These are phyloP conservation scores for Ptilorrhoa leucosticta DNA, from an alignment of 2,113 vertebrate genomes.

Conservation along the genomic window DNA sequence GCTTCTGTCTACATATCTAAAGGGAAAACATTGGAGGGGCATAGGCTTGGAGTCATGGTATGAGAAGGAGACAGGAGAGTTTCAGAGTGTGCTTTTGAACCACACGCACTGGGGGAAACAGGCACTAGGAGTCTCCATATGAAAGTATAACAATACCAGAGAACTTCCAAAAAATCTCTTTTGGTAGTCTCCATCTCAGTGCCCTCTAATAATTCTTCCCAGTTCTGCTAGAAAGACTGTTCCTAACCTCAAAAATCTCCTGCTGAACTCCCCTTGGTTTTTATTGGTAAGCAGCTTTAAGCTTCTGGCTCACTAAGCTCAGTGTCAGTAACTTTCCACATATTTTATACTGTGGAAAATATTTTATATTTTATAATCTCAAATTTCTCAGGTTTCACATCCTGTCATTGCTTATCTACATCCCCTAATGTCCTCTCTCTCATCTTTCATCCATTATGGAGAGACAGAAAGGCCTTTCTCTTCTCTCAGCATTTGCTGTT, in stretches of 20 bases:
- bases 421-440: not conserved
- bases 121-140: not conserved
- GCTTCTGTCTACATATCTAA: not conserved
- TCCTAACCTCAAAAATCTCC: not conserved
- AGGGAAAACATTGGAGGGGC: not conserved
- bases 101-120: not conserved
- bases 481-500: not conserved
- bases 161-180: not conserved
- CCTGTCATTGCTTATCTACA: not conserved
- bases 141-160: not conserved
- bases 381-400: not conserved
- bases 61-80: not conserved
- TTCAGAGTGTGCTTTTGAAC: not conserved
- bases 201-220: not conserved
- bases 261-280: not conserved
- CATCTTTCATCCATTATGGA: rapidly evolving
- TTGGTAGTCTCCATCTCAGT: not conserved
- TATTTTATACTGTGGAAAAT: not conserved
- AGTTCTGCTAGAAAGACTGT: not conserved
- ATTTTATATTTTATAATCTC: too few relatives aligned
- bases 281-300: not conserved
- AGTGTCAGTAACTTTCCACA: not conserved
- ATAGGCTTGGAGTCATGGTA: not conserved
- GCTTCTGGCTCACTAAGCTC: not conserved
- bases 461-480: not conserved